These are phyloP conservation scores for Pachycephala philippinensis DNA, from an alignment of 2,113 vertebrate species.

Conservation along the genomic window DNA sequence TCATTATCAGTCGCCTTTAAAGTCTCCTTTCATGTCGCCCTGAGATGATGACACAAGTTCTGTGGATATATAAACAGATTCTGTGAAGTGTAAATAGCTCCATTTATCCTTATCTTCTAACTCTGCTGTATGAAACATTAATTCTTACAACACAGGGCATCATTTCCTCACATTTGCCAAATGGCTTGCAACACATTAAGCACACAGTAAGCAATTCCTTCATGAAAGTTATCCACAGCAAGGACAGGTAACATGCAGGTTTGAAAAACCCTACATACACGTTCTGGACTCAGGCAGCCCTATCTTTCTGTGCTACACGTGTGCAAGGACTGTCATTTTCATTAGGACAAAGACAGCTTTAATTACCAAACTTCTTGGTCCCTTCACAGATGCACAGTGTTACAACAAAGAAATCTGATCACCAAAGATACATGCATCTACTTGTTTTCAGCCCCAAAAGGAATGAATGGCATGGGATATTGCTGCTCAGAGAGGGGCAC, in stretches of 20 bases:
- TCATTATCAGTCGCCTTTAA: background rate
- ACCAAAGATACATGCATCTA: background rate
- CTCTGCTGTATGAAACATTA: background rate
- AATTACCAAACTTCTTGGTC: background rate
- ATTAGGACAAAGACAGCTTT: background rate
- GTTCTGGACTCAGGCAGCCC: background rate
- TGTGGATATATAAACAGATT: background rate
- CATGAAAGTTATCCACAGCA: background rate
- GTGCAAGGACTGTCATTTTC: background rate
- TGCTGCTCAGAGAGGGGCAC: background rate
- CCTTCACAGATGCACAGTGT: background rate
- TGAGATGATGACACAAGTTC: background rate
- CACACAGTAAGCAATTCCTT: background rate
- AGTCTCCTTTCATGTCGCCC: background rate
- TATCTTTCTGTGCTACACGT: background rate
- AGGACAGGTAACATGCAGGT: background rate
- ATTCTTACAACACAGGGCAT: background rate
- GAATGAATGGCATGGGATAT: fast-evolving
- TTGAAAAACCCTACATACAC: background rate
- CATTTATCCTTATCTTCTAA: background rate
- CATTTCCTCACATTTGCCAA: background rate
- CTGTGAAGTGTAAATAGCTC: background rate
- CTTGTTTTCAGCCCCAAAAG: background rate
- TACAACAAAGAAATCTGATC: background rate
- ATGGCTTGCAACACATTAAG: background rate